Conservation (phyloP, 1,140 invertebrate species). For the Anoplophora glabripennis region DNA sequence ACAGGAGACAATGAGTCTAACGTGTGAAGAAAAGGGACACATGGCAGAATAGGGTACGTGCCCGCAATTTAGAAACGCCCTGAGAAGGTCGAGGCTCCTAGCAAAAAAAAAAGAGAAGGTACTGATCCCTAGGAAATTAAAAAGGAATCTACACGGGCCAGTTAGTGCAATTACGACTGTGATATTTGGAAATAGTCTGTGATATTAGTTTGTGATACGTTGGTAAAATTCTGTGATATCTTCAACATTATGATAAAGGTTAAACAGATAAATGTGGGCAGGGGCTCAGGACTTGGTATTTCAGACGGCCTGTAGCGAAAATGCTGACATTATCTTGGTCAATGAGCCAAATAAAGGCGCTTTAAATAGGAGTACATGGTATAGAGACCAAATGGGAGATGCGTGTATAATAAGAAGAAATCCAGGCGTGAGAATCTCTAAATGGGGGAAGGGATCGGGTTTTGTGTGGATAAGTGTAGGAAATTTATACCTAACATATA, state of each 20-base stretch:
- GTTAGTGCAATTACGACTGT: too few relatives aligned
- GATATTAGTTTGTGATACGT: too few relatives aligned
- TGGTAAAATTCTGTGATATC: too few relatives aligned
- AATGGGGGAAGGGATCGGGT: background rate
- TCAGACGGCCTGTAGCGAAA: background rate
- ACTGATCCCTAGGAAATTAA: too few relatives aligned
- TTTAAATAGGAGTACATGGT: background rate
- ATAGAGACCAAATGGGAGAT: background rate
- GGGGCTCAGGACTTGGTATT: too few relatives aligned
- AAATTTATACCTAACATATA: background rate
- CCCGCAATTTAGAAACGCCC: background rate
- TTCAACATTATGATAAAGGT: too few relatives aligned
- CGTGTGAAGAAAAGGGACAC: conserved; percentile 8
- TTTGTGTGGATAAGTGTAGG: background rate
- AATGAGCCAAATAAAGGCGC: conserved; percentile 3
- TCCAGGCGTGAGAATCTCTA: too few relatives aligned
- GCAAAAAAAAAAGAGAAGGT: background rate
- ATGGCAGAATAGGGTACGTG: background rate
- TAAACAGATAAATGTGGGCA: too few relatives aligned
- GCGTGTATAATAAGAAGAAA: background rate
- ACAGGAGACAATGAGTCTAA: background rate
- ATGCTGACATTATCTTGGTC: conserved; percentile 5
- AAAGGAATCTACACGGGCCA: too few relatives aligned
- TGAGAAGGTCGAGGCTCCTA: background rate
- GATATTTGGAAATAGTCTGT: too few relatives aligned